Percentiles rank a stretch among this genome's conserved stretches.
Conservation (phyloP, 2,113 vertebrate genomes). For the Tetrao urogallus region DNA sequence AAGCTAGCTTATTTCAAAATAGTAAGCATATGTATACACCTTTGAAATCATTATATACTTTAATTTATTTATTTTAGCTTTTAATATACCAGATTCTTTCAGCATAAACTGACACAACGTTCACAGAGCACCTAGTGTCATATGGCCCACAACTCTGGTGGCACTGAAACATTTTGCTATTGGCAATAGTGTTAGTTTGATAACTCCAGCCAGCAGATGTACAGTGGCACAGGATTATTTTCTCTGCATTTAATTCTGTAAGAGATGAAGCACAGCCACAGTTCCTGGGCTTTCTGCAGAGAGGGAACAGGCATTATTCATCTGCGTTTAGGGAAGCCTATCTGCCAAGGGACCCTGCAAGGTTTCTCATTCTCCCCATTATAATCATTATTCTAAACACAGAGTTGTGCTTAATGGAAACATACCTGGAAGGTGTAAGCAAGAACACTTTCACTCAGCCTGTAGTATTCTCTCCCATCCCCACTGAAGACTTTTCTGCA, state of each 20-base stretch:
- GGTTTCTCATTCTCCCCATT: neutral
- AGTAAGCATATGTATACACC: neutral
- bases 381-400: neutral
- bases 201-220: neutral
- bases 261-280: neutral
- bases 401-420: neutral
- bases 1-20: neutral
- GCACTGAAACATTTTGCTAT: neutral
- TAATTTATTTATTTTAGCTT: neutral
- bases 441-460: constrained; percentile 89
- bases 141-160: neutral
- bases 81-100: neutral
- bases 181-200: neutral
- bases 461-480: constrained; percentile 78
- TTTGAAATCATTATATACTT: neutral
- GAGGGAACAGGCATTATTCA: neutral
- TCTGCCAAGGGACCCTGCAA: neutral
- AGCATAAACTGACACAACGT: neutral
- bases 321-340: rapidly evolving
- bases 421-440: constrained; percentile 90
- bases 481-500: constrained; percentile 90
- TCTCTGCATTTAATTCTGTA: neutral
- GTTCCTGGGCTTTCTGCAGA: neutral
- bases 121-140: neutral
- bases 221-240: neutral